phyloP scores from a whole-genome alignment of 1,140 invertebrate genomes.

The Colletes gigas region DNA sequence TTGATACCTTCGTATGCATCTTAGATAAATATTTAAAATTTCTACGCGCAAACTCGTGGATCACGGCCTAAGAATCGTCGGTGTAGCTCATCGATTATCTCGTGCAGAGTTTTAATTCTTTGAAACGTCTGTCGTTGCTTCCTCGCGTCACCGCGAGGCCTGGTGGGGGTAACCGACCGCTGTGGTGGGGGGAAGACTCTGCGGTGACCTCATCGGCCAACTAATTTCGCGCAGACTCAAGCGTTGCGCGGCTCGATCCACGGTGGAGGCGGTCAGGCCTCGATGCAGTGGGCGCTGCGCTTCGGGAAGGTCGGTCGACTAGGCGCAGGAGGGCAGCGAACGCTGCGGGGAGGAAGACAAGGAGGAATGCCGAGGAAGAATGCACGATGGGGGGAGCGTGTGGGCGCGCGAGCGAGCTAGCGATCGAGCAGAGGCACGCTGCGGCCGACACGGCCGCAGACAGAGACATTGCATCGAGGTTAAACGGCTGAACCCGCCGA shows the following conservation, averaged over 20 bases:
- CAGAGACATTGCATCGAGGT: constrained; percentile 76
- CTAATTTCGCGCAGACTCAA: background rate
- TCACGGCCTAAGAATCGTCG: too few relatives aligned
- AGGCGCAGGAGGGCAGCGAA: constrained; percentile 6
- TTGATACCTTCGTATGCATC: too few relatives aligned
- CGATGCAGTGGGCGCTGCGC: constrained; percentile 9
- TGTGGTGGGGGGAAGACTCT: background rate
- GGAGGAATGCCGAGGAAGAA: constrained; percentile 62
- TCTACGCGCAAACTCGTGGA: too few relatives aligned
- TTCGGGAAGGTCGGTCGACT: constrained; percentile 39
- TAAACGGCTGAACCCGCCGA: constrained; percentile 76
- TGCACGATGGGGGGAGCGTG: constrained; percentile 51
- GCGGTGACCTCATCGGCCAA: background rate
- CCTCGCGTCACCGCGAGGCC: too few relatives aligned
- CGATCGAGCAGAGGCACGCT: constrained; percentile 40
- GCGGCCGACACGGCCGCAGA: constrained; percentile 58
- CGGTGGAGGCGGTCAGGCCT: constrained; percentile 3
- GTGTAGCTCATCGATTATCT: too few relatives aligned
- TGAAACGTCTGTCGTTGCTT: too few relatives aligned
- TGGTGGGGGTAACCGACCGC: too few relatives aligned
- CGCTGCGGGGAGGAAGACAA: constrained; percentile 46
- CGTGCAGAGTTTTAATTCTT: too few relatives aligned
- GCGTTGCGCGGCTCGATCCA: background rate
- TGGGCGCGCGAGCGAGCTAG: constrained; percentile 59
- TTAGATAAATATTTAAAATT: too few relatives aligned